Percentiles rank a stretch among this genome's conserved stretches.
Evolutionary conservation across 2,113 vertebrate species (phyloP).

Genomic region (Bubo scandiacus): DNA sequence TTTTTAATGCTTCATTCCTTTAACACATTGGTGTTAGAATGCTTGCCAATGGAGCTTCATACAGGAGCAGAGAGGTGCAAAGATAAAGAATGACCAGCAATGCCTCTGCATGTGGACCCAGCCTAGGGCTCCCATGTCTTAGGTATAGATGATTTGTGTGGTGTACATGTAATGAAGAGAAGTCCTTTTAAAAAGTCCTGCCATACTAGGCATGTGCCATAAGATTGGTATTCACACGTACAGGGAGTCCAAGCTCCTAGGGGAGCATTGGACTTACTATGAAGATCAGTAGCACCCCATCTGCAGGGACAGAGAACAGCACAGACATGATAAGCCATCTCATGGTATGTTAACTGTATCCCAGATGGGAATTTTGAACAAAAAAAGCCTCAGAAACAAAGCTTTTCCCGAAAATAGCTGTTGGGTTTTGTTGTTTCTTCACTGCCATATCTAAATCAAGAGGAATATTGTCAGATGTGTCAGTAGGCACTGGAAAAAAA

Average conservation of each 20-base stretch:
- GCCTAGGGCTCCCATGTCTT: not conserved
- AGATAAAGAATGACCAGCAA: not conserved
- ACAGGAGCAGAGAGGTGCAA: not conserved
- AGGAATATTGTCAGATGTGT: not conserved
- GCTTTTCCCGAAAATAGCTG: not conserved
- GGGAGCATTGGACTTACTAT: not conserved
- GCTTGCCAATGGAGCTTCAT: not conserved
- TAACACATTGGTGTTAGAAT: conserved; percentile 18
- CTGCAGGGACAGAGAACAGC: not conserved
- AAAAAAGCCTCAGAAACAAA: not conserved
- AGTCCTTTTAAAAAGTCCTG: not conserved
- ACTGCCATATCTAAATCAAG: not conserved
- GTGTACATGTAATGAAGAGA: not conserved
- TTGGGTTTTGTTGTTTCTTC: not conserved
- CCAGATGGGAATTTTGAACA: not conserved
- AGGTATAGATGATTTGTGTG: not conserved
- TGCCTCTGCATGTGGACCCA: not conserved
- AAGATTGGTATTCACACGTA: not conserved
- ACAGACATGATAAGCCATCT: not conserved
- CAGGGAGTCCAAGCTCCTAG: not conserved
- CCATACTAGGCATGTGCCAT: not conserved
- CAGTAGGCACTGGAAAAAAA: not conserved
- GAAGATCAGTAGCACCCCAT: not conserved
- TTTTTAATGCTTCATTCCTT: conserved; percentile 26
- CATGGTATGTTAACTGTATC: accelerated